Conservation (phyloP, 2,113 vertebrate genomes). For the Ceuthmochares aereus region DNA sequence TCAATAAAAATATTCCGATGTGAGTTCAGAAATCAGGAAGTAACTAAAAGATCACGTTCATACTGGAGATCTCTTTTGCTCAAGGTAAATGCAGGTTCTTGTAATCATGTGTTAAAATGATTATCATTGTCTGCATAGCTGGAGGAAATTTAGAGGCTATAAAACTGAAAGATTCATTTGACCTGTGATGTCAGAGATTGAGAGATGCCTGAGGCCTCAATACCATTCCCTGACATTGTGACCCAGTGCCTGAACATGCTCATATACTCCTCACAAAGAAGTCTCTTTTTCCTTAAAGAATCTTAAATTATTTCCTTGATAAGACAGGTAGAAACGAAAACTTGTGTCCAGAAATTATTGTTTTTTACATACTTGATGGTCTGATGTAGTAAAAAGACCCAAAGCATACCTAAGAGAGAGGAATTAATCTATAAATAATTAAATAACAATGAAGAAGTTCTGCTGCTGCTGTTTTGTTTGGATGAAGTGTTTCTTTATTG, state of each 20-base stretch:
- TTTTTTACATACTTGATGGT: neutral
- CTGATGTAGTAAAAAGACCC: neutral
- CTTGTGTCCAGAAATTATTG: neutral
- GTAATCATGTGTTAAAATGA: constrained; percentile 21
- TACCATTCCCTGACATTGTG: neutral
- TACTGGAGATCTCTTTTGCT: neutral
- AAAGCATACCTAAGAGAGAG: neutral
- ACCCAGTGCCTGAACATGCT: neutral
- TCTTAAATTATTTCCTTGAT: neutral
- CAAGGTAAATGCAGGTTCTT: neutral
- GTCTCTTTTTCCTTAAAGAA: neutral
- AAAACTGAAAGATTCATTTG: constrained; percentile 12
- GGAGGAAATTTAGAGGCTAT: neutral
- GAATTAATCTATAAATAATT: neutral
- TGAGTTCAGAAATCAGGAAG: neutral
- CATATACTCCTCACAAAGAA: neutral
- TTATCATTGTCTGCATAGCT: neutral
- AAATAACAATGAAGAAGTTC: neutral
- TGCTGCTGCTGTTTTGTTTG: neutral
- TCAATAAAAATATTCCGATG: neutral
- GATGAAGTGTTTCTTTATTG: neutral
- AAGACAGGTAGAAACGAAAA: neutral
- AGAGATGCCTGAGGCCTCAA: neutral
- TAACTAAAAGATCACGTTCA: neutral
- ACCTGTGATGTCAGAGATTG: constrained; percentile 15